Percentiles rank a stretch among this genome's conserved stretches.
These are phyloP conservation scores for Heliopora coerulea DNA, from an alignment of 92 coral and sea anemone genomes.

Conservation along the genomic window DNA sequence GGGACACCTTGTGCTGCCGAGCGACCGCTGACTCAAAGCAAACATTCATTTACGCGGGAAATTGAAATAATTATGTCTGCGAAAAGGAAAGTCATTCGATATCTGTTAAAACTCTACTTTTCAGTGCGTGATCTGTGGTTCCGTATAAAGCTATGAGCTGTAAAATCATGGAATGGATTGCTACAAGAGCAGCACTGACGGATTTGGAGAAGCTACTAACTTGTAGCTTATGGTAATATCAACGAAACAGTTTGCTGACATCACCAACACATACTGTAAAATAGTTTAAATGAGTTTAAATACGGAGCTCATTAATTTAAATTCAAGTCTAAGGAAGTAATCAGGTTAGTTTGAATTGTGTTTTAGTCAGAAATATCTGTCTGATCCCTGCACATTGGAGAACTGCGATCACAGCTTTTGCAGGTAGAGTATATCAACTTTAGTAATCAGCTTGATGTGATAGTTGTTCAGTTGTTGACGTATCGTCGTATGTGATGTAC, in stretches of 20 bases:
- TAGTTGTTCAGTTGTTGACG: too few relatives aligned
- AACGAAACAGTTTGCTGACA: background rate
- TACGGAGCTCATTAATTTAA: background rate
- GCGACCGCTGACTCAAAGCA: too few relatives aligned
- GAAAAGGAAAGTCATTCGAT: background rate
- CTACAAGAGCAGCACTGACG: constrained; percentile 63
- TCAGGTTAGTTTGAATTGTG: background rate
- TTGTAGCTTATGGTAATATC: constrained; percentile 73
- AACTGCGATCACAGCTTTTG: constrained; percentile 93
- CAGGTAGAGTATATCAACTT: too few relatives aligned
- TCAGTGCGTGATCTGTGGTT: constrained; percentile 1
- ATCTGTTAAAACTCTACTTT: background rate
- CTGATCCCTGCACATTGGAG: constrained; percentile 88
- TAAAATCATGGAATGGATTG: constrained; percentile 67
- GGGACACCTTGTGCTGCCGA: too few relatives aligned
- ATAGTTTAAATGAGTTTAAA: background rate
- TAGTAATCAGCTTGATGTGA: too few relatives aligned
- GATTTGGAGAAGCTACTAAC: constrained; percentile 68
- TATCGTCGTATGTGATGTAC: too few relatives aligned
- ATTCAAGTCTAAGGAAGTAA: background rate
- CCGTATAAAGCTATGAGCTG: background rate
- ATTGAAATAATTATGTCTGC: constrained; percentile 30
- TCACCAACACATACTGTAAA: too few relatives aligned
- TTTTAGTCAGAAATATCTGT: constrained; percentile 61
- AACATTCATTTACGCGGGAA: too few relatives aligned